phyloP scores from a whole-genome alignment of 1,140 invertebrate species.

The Pseudomyrmex flavicornis region DNA sequence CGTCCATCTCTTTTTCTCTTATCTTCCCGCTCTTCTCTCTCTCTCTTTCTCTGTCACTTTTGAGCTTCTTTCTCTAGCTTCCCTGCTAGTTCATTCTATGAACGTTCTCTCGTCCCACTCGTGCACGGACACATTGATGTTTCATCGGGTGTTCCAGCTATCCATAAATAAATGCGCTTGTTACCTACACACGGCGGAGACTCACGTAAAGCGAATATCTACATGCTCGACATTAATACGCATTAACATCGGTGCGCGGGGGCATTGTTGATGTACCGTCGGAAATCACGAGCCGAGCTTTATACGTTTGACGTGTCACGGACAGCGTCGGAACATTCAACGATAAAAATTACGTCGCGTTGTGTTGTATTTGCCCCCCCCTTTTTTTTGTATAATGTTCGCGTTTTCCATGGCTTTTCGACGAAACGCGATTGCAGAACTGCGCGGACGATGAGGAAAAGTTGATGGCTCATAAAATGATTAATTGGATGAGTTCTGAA shows the following conservation, averaged over 20 bases:
- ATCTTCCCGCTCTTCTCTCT: neutral
- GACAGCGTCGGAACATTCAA: conserved; percentile 43
- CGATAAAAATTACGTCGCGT: conserved; percentile 55
- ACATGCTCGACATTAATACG: conserved; percentile 65
- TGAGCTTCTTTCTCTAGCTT: conserved; percentile 25
- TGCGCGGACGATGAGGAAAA: conserved; percentile 41
- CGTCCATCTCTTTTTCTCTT: neutral
- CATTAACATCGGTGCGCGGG: conserved; percentile 48
- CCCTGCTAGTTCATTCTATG: conserved; percentile 28
- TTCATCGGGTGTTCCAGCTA: conserved; percentile 52
- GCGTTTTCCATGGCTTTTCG: neutral
- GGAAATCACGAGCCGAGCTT: conserved; percentile 58
- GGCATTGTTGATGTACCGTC: conserved; percentile 57
- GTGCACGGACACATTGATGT: conserved; percentile 42
- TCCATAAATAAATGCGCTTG: conserved; percentile 62
- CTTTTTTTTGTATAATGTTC: conserved; percentile 22
- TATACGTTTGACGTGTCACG: conserved; percentile 53
- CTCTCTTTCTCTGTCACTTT: neutral
- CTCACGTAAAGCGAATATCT: conserved; percentile 61
- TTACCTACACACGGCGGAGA: conserved; percentile 46
- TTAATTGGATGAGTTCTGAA: conserved; percentile 74
- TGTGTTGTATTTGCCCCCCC: neutral
- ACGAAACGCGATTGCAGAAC: conserved; percentile 39
- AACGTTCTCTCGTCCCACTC: conserved; percentile 38
- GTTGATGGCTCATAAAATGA: conserved; percentile 77